These are phyloP conservation scores for Eumerus sabulonum DNA, from an alignment of 2,888 invertebrate species.

Conservation along the genomic window DNA sequence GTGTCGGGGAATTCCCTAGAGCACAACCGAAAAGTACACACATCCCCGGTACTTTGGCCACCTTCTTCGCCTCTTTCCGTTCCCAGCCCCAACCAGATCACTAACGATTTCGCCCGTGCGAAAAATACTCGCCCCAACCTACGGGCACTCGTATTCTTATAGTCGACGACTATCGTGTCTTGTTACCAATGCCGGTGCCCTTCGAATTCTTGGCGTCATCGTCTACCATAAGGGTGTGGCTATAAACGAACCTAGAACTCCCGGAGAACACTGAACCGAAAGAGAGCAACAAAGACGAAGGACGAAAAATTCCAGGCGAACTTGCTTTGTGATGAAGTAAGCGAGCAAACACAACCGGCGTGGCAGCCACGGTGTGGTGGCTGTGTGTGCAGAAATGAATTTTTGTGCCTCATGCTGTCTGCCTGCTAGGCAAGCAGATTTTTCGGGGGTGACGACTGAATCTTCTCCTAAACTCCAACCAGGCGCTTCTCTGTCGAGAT, in stretches of 20 bases:
- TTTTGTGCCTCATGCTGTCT: slow-evolving; percentile 46
- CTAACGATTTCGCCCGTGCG: slow-evolving; percentile 22
- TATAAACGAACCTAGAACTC: slow-evolving; percentile 6
- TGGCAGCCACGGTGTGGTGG: not conserved
- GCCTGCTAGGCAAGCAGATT: slow-evolving; percentile 54
- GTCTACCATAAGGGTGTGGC: slow-evolving; percentile 64
- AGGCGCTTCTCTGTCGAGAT: slow-evolving; percentile 59
- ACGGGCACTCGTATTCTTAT: too few relatives aligned
- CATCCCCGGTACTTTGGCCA: slow-evolving; percentile 30
- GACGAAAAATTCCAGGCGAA: too few relatives aligned
- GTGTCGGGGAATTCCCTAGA: slow-evolving; percentile 65
- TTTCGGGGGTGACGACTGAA: slow-evolving; percentile 33
- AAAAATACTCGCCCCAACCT: too few relatives aligned
- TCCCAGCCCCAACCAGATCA: slow-evolving; percentile 18
- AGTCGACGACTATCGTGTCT: too few relatives aligned
- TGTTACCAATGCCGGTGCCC: slow-evolving; percentile 34
- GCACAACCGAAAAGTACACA: slow-evolving; percentile 30
- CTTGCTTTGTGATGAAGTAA: too few relatives aligned
- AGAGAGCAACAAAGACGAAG: too few relatives aligned
- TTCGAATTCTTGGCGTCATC: slow-evolving; percentile 21
- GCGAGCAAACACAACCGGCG: not conserved
- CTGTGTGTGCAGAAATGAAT: slow-evolving; percentile 49
- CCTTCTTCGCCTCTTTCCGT: slow-evolving; percentile 22
- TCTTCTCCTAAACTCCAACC: slow-evolving; percentile 3
- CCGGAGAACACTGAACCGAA: too few relatives aligned